Percentiles rank a stretch among this genome's conserved stretches.
These are phyloP conservation scores for Odontesthes bonariensis DNA, from an alignment of 2,113 vertebrate species.

Conservation along the genomic window DNA sequence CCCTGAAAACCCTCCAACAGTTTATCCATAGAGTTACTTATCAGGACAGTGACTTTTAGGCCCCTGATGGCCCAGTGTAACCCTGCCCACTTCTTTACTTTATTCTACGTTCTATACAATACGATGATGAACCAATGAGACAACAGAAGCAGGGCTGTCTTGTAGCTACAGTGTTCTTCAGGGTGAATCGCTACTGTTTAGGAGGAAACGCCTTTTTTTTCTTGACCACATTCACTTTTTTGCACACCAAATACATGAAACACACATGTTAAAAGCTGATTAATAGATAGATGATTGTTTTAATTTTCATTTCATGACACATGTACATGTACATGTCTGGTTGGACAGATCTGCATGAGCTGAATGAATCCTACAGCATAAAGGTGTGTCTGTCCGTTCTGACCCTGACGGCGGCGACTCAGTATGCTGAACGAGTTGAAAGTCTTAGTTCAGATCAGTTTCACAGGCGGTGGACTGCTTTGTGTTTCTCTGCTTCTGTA, in stretches of 20 bases:
- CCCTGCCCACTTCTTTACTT: background rate
- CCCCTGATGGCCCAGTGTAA: too few relatives aligned
- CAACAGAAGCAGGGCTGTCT: background rate
- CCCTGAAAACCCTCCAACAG: too few relatives aligned
- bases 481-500: background rate
- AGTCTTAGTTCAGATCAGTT: background rate
- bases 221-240: too few relatives aligned
- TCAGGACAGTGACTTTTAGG: background rate
- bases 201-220: background rate
- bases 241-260: too few relatives aligned
- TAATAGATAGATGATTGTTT: too few relatives aligned
- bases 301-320: background rate
- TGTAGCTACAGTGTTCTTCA: background rate
- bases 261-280: too few relatives aligned
- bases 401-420: background rate
- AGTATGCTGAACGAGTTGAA: background rate
- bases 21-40: background rate
- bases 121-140: background rate
- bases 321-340: background rate
- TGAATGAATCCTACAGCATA: background rate
- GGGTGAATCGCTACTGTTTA: slow-evolving; percentile 1
- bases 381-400: background rate
- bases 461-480: background rate
- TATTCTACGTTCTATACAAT: rapidly evolving
- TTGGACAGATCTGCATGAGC: background rate